Conservation (phyloP, 2,113 vertebrate species). For the Eleginops maclovinus region DNA sequence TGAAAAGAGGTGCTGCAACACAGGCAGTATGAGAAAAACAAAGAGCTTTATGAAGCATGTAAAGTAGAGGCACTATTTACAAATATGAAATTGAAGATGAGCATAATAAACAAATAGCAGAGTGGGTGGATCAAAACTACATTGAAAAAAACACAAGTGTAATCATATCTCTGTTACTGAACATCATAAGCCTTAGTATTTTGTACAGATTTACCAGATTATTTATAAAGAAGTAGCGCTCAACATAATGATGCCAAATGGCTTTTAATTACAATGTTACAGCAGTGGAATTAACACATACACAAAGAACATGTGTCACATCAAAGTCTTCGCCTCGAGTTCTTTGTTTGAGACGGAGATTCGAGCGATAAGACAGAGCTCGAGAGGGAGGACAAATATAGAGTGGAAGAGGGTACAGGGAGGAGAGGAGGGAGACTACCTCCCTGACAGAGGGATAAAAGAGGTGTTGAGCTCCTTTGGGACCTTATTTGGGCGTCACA, state of each 20-base stretch:
- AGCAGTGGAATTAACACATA: conserved; percentile 30
- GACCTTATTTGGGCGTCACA: conserved; percentile 76
- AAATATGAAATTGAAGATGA: no score
- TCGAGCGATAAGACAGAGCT: conserved; percentile 53
- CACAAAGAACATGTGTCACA: conserved; percentile 55
- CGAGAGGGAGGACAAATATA: conserved; percentile 62
- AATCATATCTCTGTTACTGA: conserved; percentile 5
- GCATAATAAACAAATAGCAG: no score
- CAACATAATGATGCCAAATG: not conserved
- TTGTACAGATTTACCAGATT: conserved; percentile 10
- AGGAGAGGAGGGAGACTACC: conserved; percentile 57
- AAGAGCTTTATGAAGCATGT: no score
- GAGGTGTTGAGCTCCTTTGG: conserved; percentile 72
- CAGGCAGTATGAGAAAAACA: no score
- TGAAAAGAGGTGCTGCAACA: no score
- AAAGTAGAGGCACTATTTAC: no score
- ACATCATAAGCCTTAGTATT: not conserved
- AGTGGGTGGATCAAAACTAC: no score
- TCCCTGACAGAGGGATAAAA: conserved; percentile 78
- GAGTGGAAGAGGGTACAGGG: conserved; percentile 48
- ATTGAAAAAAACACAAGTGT: no score
- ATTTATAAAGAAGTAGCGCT: not conserved
- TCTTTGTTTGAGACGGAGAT: conserved; percentile 62
- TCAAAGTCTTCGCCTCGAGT: conserved; percentile 61
- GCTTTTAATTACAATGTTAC: conserved; percentile 15